These are phyloP conservation scores for Chydorus sphaericus DNA, from an alignment of 2,888 invertebrate species.

Conservation along the genomic window DNA sequence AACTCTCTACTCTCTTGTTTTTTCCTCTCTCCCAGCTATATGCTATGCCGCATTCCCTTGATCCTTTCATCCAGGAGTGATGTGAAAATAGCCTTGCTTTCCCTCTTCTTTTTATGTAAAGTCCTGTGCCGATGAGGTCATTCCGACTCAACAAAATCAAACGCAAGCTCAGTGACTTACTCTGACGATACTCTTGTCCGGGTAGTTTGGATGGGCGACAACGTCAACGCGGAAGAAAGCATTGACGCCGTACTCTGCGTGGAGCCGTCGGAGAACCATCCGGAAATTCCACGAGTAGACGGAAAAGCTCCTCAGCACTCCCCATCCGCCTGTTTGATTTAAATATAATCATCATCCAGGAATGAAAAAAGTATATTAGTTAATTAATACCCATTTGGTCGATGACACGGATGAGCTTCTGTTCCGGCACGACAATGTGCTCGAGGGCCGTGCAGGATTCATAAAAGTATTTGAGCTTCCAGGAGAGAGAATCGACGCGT, in stretches of 20 bases:
- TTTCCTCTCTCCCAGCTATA: too few species aligned
- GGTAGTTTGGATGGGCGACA: constrained; percentile 34
- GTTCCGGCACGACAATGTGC: constrained; percentile 33
- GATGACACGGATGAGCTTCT: constrained; percentile 32
- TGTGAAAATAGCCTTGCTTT: too few species aligned
- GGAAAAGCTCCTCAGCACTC: constrained; percentile 33
- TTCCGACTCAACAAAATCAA: not conserved
- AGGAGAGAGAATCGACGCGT: constrained; percentile 31
- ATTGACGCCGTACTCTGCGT: constrained; percentile 34
- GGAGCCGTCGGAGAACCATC: constrained; percentile 30
- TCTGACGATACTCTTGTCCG: constrained; percentile 34
- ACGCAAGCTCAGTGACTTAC: constrained; percentile 21
- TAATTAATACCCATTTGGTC: constrained; percentile 33
- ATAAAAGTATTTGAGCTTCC: constrained; percentile 43
- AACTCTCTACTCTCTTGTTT: too few species aligned
- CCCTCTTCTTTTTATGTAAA: not conserved
- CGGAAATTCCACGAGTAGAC: constrained; percentile 30
- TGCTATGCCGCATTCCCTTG: not conserved
- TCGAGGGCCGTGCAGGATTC: constrained; percentile 38
- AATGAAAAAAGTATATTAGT: not conserved
- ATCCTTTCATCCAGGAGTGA: too few species aligned
- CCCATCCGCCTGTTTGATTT: constrained; percentile 35
- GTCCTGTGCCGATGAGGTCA: not conserved
- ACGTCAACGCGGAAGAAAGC: constrained; percentile 39
- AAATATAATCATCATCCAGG: not conserved